These are phyloP conservation scores for Danio albolineatus DNA, from an alignment of 2,797 vertebrate genomes.

Conservation along the genomic window DNA sequence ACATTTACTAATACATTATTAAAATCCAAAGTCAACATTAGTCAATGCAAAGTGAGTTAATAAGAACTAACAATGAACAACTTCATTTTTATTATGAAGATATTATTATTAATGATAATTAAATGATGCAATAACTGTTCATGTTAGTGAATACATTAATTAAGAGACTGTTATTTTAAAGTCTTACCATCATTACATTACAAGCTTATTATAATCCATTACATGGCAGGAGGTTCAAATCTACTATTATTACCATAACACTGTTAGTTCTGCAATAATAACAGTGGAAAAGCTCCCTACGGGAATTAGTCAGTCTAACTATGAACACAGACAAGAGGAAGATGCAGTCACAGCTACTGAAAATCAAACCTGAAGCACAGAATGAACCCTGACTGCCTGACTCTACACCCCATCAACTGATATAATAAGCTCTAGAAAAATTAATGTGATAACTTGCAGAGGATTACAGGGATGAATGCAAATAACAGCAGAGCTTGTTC, in stretches of 20 bases:
- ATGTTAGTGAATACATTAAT: too few species aligned
- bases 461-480: background rate
- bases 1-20: too few species aligned
- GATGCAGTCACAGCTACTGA: constrained; percentile 29
- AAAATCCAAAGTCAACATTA: too few species aligned
- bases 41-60: too few species aligned
- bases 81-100: too few species aligned
- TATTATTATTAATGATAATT: too few species aligned
- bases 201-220: constrained; percentile 9
- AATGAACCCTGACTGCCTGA: background rate
- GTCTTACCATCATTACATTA: background rate
- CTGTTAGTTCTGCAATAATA: background rate
- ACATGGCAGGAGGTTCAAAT: background rate
- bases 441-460: background rate
- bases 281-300: constrained; percentile 25
- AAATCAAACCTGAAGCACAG: constrained; percentile 25
- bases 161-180: too few species aligned
- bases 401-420: background rate
- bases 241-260: constrained; percentile 38
- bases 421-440: constrained; percentile 12
- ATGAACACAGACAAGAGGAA: constrained; percentile 25
- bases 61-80: too few species aligned
- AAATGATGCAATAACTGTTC: too few species aligned
- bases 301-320: constrained; percentile 20
- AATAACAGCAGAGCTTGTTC: constrained; percentile 1